Evolutionary conservation across 2,113 vertebrate species (phyloP).

Genomic region (Gasterosteus nipponicus): DNA sequence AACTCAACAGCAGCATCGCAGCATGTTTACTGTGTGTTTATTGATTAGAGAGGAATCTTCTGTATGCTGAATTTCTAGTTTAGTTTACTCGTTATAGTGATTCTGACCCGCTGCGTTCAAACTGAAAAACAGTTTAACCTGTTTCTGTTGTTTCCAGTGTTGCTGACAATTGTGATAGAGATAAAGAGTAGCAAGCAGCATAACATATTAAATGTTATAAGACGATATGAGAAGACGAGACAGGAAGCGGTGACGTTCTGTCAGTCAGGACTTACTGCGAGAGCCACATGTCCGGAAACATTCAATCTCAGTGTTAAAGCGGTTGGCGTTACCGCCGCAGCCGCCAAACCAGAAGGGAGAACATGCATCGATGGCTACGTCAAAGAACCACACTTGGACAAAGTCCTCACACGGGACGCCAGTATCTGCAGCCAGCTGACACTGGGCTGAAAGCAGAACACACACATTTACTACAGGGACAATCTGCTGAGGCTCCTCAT

Average conservation of each 20-base stretch:
- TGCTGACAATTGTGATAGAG: not conserved
- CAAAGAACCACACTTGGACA: constrained; percentile 77
- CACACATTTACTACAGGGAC: constrained; percentile 44
- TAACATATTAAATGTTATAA: too few relatives aligned
- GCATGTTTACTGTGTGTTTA: too few relatives aligned
- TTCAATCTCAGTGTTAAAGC: constrained; percentile 65
- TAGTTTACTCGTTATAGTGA: too few relatives aligned
- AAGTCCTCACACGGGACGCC: constrained; percentile 66
- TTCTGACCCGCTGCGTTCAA: too few relatives aligned
- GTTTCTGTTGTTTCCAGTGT: not conserved
- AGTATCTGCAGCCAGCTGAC: constrained; percentile 64
- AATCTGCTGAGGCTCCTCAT: too few relatives aligned
- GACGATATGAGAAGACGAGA: not conserved
- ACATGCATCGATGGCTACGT: constrained; percentile 72
- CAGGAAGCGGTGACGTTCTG: not conserved
- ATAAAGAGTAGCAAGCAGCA: not conserved
- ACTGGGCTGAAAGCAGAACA: constrained; percentile 79
- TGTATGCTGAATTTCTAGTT: too few relatives aligned
- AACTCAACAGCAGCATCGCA: not conserved
- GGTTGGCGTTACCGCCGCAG: constrained; percentile 79
- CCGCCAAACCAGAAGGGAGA: constrained; percentile 79
- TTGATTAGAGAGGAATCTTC: too few relatives aligned
- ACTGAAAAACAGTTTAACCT: not conserved
- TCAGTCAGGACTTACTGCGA: constrained; percentile 70
- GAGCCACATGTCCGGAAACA: constrained; percentile 74